These are phyloP conservation scores for Dichetophora obliterata DNA, from an alignment of 2,888 invertebrate species.

Conservation along the genomic window DNA sequence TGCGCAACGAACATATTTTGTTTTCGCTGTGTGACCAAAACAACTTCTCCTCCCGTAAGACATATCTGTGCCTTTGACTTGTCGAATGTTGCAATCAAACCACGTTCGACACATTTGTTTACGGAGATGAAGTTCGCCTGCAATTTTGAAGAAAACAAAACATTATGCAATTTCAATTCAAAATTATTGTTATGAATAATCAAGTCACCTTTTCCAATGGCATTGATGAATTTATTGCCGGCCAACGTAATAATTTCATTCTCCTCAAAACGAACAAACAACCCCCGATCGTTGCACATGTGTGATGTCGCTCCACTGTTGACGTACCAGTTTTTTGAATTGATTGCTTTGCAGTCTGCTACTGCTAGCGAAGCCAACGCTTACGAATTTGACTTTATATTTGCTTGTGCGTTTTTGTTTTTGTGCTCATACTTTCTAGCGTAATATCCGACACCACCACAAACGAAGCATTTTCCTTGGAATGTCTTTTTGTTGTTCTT, in stretches of 20 bases:
- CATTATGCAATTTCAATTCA: no score
- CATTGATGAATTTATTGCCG: conserved; percentile 43
- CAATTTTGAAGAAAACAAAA: no score
- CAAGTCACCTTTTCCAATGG: conserved; percentile 47
- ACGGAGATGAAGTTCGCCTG: no score
- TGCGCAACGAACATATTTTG: no score
- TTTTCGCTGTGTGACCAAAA: no score
- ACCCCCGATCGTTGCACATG: conserved; percentile 42
- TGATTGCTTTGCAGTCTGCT: conserved; percentile 27
- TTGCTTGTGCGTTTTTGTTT: conserved; percentile 15
- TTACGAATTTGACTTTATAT: conserved; percentile 4
- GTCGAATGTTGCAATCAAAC: no score
- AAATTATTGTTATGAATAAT: no score
- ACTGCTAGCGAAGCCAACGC: conserved; percentile 27
- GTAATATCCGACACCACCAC: conserved; percentile 33
- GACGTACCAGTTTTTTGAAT: conserved; percentile 21
- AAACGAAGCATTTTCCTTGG: conserved; percentile 30
- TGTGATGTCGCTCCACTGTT: neutral
- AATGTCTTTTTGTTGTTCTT: conserved; percentile 18
- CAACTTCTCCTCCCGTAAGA: no score
- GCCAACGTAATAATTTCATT: conserved; percentile 45
- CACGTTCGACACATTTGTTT: no score
- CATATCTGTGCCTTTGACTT: no score
- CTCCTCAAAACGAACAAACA: conserved; percentile 37
- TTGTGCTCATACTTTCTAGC: conserved; percentile 32